Base-by-base conservation (phyloP, 2,113 vertebrate species). In the Equus przewalskii region DNA sequence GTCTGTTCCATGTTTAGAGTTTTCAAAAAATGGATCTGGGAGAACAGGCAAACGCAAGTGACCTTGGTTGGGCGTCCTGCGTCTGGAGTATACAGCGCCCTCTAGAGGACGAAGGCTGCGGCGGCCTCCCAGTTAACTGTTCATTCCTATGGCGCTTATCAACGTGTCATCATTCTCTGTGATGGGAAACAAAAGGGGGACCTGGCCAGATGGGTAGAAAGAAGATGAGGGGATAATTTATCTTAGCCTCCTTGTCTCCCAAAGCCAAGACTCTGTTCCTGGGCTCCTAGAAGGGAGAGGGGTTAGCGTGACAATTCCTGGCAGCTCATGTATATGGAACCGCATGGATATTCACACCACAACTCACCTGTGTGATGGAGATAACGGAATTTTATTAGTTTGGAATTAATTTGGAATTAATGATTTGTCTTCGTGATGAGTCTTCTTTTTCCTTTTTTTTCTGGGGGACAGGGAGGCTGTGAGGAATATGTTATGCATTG, bases 401-500 rank as follows among this genome's bases (percentile, higher is more conserved):
- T 69, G 88, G 67, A 65, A 81, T 83, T 76, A 80, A 84, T 88
- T 88, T 85, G 60, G 89, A 82, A 95, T 96, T 85, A 92, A 56
- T 94, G 92, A 60, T 93, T 97, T 94, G 75, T 88, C 95, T 91
- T 78, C 49, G 80, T 46, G 90, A 80, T 67, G 56, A 82, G 78
- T 46, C 7, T 24, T 62, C 16, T 84, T 79, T 44, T 70, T 24
- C 28, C 58, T 28, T 62, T 67, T 19, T 18, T 49, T n/a, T 41
- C 33, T 36, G 67, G 76, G 85, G 78, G 76, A 67, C 76, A 80
- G 89, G 11, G 54, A 78, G 88, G 67, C 85, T 44, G 76, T 24
- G 87, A 92, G 65, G 94, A 94, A 87, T 94, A 90, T 73, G 81
- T 92, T 76, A 88, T 94, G 82, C 78, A 87, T 96, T 97, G 97